Conservation (phyloP, 92 coral and sea anemone genomes). For the Palythoa heliodiscus region DNA sequence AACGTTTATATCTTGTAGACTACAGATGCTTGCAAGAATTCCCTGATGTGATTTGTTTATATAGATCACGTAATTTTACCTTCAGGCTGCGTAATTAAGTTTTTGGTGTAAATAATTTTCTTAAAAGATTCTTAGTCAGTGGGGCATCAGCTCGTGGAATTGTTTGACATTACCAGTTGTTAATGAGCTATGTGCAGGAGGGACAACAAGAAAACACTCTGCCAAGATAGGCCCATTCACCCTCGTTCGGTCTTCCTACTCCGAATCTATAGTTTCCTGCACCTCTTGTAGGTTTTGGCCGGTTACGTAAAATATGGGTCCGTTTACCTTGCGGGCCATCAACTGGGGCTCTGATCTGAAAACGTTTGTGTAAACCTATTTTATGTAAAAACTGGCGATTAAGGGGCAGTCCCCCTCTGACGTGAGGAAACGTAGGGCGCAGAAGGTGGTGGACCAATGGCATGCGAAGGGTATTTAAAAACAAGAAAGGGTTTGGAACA, state of each 20-base stretch:
- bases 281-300: neutral
- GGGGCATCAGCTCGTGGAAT: no score
- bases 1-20: neutral
- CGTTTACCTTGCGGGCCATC: slow-evolving; percentile 37
- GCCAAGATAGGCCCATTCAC: slow-evolving; percentile 41
- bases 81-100: no score
- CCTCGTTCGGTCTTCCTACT: neutral
- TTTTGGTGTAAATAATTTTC: no score
- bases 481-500: neutral
- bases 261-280: neutral
- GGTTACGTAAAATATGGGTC: slow-evolving; percentile 4
- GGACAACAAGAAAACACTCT: slow-evolving; percentile 36
- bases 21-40: neutral
- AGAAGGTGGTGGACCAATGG: slow-evolving; percentile 32
- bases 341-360: neutral
- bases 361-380: slow-evolving; percentile 25
- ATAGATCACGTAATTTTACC: no score
- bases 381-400: neutral
- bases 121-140: no score
- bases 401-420: neutral
- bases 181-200: neutral
- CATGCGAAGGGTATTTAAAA: neutral
- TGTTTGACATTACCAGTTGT: neutral
- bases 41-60: neutral
- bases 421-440: slow-evolving; percentile 8